A percentile compares a stretch with the other conserved stretches of the same genome.
These are phyloP conservation scores for Corydoras maculifer DNA, from an alignment of 2,113 vertebrate genomes.

Conservation along the genomic window DNA sequence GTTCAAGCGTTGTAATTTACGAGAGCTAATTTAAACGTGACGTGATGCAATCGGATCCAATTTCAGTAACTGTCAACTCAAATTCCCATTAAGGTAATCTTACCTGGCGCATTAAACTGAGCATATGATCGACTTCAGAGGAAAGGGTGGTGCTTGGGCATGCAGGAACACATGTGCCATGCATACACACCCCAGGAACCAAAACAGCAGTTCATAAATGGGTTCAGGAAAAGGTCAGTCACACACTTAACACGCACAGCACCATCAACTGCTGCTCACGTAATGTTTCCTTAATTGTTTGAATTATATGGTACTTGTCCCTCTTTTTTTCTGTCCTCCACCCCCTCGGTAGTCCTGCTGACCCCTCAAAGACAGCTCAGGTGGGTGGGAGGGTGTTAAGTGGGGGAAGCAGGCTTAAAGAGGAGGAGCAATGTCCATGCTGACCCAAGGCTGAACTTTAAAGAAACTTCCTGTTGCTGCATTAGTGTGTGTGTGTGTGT, in stretches of 20 bases:
- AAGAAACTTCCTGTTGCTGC: slow-evolving; percentile 48
- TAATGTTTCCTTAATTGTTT: slow-evolving; percentile 48
- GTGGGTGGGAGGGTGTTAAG: slow-evolving; percentile 38
- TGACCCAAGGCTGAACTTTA: slow-evolving; percentile 55
- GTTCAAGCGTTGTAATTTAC: no score
- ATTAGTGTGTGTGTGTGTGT: slow-evolving; percentile 34
- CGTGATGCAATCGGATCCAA: background rate
- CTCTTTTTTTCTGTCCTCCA: slow-evolving; percentile 34
- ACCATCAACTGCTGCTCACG: slow-evolving; percentile 36
- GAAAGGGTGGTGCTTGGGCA: slow-evolving; percentile 8
- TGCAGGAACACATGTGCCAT: slow-evolving; percentile 7
- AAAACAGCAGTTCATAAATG: slow-evolving; percentile 47
- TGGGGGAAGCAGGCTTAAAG: slow-evolving; percentile 20
- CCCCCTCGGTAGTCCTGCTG: slow-evolving; percentile 34
- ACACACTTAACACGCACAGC: slow-evolving; percentile 45
- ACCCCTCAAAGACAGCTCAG: slow-evolving; percentile 42
- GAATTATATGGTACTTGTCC: slow-evolving; percentile 44
- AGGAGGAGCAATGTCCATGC: slow-evolving; percentile 36
- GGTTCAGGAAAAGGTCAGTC: slow-evolving; percentile 49
- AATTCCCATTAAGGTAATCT: background rate
- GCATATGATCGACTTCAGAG: background rate
- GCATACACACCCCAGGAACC: slow-evolving; percentile 18
- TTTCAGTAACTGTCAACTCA: background rate
- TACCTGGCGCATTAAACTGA: background rate
- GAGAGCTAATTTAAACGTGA: no score